Evolutionary conservation across 2,888 invertebrate genomes (phyloP).

Genomic region (Plagodis dolabraria): DNA sequence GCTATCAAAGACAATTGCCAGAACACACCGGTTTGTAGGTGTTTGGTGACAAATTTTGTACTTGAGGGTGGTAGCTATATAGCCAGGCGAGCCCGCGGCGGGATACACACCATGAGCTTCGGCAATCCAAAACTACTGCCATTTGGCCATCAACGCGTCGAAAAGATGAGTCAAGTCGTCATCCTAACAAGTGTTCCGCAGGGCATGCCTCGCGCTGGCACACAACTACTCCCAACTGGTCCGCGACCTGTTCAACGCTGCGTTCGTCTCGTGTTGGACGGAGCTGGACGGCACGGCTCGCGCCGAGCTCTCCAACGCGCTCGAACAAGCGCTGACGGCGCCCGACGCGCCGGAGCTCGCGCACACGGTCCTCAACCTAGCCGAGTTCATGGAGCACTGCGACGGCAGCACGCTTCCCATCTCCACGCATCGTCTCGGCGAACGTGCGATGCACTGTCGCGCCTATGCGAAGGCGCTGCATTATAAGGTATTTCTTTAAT

Average conservation of each 20-base stretch:
- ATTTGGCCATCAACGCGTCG: too few species aligned
- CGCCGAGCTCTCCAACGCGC: conserved; percentile 92
- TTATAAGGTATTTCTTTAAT: conserved; percentile 72
- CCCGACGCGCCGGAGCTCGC: conserved; percentile 98
- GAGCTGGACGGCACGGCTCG: conserved; percentile 93
- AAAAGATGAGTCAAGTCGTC: neutral
- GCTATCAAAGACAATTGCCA: too few species aligned
- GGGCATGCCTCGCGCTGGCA: conserved; percentile 96
- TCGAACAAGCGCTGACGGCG: conserved; percentile 95
- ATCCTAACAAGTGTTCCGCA: conserved; percentile 34
- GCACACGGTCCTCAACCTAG: conserved; percentile 97
- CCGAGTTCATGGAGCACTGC: conserved; percentile 99
- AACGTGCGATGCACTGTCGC: conserved; percentile 97
- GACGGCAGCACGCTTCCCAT: conserved; percentile 97
- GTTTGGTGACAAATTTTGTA: too few species aligned
- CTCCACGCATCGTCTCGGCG: conserved; percentile 93
- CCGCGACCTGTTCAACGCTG: conserved; percentile 98
- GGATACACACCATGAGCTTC: too few species aligned
- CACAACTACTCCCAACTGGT: conserved; percentile 98
- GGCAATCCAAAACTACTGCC: too few species aligned
- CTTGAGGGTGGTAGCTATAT: too few species aligned
- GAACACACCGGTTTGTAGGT: too few species aligned
- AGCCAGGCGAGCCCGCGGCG: too few species aligned
- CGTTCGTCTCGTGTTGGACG: conserved; percentile 99
- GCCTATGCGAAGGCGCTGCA: conserved; percentile 87